Evolutionary conservation across 2,113 vertebrate genomes (phyloP), one percentile per base, ranked within the genome.

Genomic region (Daphoenositta chrysoptera): DNA sequence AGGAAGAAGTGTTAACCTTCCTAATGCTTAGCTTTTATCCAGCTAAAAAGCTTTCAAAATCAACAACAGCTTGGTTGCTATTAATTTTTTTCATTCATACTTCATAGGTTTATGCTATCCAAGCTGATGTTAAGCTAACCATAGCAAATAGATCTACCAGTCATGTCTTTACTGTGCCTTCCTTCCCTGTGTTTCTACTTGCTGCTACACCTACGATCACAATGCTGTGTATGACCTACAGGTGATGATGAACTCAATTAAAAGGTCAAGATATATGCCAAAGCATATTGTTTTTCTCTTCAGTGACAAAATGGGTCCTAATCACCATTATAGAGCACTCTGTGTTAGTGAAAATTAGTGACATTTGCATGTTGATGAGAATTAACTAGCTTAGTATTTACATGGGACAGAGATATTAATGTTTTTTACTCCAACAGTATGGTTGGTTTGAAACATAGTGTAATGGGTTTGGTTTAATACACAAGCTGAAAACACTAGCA

Each of bases 141-240:
- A 14, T 11, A 77, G 14, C 33, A 66, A 51, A 37, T 10, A 56
- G 9, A 69, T 24, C 21, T 47, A 35, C 3, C 14, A 61, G 30
- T 13, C 2, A 2, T 1, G 0, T 28, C 68, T 78, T 61, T 40
- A 47, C 13, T 26, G 13, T 47, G 7, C 22, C 15, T 57, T 68
- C 31, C 21, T 33, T 81, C 26, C 11, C 40, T 39, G 1, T 21
- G 13, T 7, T 81, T 65, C 20, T 28, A 6, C 20, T 83, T 69
- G 7, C n/a, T 37, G 6, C 30, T 70, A 10, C 9, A 13, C 2
- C 17, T 30, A 56, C 1, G 2, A 75, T 42, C 28, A 35, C 23
- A 2, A 6, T n/a, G 9, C 5, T 39, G 4, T 13, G 0, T 53
- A 10, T 13, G 40, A 69, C 30, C 47, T 81, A 53, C 2, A 35